Conservation (phyloP, 1,140 invertebrate genomes). For the Eubasilissa regina region DNA sequence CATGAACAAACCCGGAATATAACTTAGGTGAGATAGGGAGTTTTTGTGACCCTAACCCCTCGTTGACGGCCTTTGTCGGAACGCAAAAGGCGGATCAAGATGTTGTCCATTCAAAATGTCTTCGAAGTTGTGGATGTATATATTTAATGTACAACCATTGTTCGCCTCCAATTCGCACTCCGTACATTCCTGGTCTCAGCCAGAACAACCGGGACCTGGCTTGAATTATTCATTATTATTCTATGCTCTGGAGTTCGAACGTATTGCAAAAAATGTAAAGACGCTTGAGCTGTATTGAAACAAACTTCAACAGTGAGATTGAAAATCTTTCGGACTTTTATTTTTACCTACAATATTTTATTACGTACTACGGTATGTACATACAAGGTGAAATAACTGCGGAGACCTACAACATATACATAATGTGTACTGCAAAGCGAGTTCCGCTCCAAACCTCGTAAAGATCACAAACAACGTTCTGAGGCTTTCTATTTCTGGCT, state of each 20-base stretch:
- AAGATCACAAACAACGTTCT: too few relatives aligned
- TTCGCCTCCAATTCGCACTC: constrained; percentile 14
- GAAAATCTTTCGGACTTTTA: too few relatives aligned
- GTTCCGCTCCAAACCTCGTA: too few relatives aligned
- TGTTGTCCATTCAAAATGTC: constrained; percentile 33
- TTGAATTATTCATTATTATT: constrained; percentile 8
- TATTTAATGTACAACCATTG: constrained; percentile 40
- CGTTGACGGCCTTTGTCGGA: constrained; percentile 16
- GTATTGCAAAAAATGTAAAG: constrained; percentile 4
- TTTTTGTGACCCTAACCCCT: constrained; percentile 27
- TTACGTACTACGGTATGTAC: too few relatives aligned
- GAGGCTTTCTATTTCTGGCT: too few relatives aligned
- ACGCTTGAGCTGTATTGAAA: too few relatives aligned
- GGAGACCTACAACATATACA: too few relatives aligned
- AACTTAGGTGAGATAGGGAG: constrained; percentile 33
- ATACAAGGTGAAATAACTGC: too few relatives aligned
- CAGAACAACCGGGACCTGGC: not conserved
- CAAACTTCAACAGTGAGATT: too few relatives aligned
- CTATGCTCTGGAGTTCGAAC: not conserved
- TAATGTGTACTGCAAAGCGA: too few relatives aligned
- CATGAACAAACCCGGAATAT: constrained; percentile 35
- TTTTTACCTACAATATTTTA: too few relatives aligned
- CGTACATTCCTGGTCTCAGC: not conserved
- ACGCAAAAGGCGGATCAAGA: constrained; percentile 28
- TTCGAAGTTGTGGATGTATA: constrained; percentile 7